Evolutionary conservation across 2,113 vertebrate species (phyloP), one percentile per base, ranked within the genome.

Genomic region (Elaphurus davidianus): DNA sequence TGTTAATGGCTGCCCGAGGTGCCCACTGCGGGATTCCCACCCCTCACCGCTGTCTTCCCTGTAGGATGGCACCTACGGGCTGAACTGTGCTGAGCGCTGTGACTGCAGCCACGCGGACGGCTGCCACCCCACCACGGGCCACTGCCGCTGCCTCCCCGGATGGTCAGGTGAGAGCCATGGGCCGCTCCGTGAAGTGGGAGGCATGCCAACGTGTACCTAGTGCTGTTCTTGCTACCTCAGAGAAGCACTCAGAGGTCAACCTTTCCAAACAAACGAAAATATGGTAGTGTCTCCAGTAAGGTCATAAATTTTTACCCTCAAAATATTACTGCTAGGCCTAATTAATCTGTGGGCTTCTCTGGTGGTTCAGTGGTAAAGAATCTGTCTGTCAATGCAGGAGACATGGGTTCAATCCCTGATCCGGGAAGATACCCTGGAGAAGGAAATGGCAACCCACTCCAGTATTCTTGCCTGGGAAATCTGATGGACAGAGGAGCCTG

Each of bases 71-170:
- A 99, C 99, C 0, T 99, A 99, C 0, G 99, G 99, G 52, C 98
- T 99, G 98, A 99, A 99, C 91, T 99, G 99, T 64, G 99, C 97
- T 6, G 99, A 99, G 93, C 99, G 99, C 89, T 99, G 99, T 94
- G 99, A 99, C 98, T 99, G 99, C 96, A 99, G 99, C 97, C 99
- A 99, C 4, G 99, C 99, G 0, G 99, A 99, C 0, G 99, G 99
- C n/a, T 99, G 99, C 95, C 99, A 99, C 89, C 99, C 99, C 55
- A 98, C 99, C 76, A 99, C 99, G 0, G 99, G 99, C n/a, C 99
- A 99, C 98, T 99, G 99, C 92, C 99, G 99, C 96, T 99, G 99
- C 95, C 99, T 99, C 11, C 99, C 99, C 0, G 99, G 99, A 96
- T 99, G 99, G 99, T 99, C 99, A 97, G 99, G 99, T 99, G 98